Conservation (phyloP, 2,888 invertebrate species). For the Meteorus cinctellus region DNA sequence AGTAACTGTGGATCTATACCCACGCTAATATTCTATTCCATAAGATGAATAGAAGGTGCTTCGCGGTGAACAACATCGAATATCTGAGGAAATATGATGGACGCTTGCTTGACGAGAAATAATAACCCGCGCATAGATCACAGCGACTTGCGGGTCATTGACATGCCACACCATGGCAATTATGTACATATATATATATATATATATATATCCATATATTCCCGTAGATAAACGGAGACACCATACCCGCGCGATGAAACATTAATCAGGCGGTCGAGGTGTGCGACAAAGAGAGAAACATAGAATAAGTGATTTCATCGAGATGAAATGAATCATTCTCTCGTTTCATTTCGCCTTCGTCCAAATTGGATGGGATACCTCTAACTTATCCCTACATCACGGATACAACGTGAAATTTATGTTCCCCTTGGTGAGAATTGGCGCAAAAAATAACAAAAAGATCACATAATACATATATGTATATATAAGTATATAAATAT, state of each 20-base stretch:
- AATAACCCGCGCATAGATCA: constrained; percentile 31
- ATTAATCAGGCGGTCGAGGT: constrained; percentile 22
- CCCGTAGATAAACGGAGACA: neutral
- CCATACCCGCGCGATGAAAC: constrained; percentile 15
- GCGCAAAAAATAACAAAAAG: neutral
- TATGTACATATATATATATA: neutral
- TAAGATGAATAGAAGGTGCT: constrained; percentile 35
- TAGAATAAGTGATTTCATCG: constrained; percentile 39
- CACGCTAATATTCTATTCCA: constrained; percentile 42
- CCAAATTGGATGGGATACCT: constrained; percentile 42
- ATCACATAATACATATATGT: constrained; percentile 29
- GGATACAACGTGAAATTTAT: constrained; percentile 36
- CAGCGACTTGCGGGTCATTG: constrained; percentile 51
- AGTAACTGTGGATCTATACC: constrained; percentile 50
- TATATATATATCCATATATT: neutral
- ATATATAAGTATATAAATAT: constrained; percentile 27
- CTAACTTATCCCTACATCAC: constrained; percentile 44
- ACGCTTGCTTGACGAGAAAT: constrained; percentile 34
- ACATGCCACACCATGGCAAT: constrained; percentile 42
- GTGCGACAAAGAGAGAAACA: constrained; percentile 13
- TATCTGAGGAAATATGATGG: constrained; percentile 43
- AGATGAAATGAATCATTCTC: constrained; percentile 35
- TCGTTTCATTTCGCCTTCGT: neutral
- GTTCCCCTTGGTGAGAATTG: constrained; percentile 4
- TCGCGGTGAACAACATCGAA: constrained; percentile 16